Base-by-base conservation (phyloP, 2,797 vertebrate genomes). In the Stomatorhinus walkeri region DNA sequence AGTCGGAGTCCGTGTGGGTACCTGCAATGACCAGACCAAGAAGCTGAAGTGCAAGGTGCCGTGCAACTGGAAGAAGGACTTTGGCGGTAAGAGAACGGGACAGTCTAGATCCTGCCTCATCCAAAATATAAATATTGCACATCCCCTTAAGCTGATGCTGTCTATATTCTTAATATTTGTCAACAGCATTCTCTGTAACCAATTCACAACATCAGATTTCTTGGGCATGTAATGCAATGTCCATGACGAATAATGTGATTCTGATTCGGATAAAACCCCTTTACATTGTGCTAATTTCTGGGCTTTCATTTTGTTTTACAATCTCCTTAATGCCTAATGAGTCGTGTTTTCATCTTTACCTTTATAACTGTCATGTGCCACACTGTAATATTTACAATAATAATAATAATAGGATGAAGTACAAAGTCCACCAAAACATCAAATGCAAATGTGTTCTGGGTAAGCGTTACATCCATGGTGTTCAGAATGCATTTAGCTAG, bases 61-160 rank as follows among this genome's bases (percentile, higher is more conserved):
- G 59, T 99, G 98, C 95, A 99, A 99, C 96, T 99, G 98, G 98
- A 99, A 98, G 94, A 99, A 98, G 93, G 96, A 97, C 91, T 98
- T 99, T 89, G 97, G 97, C 94, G 96, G 98, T 99, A 92, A 94
- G 96, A 1, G 32, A 68, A 51, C 16, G 19, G 28, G 9, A n/a
- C 22, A 4, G 19, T 64, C 36, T 14, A 9, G 36, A 43, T 43
- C 72, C 72, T 79, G 36, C 72, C 72, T 79, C 72, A 1, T n/a
- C 72, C 72, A 9, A 9, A 79, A 43, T 79, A 79, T 43, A 43
- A 72, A 72, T 36, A 72, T 72, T 72, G 28, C 64, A 72, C 16
- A 32, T 72, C 64, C 64, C 64, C 64, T 72, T 72, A 72, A 72
- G 28, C 64, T 72, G 36, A 72, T 14, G 64, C 64, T 72, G 64